Evolutionary conservation across 2,888 invertebrate species (phyloP).

Genomic region (Isoperla grammatica): DNA sequence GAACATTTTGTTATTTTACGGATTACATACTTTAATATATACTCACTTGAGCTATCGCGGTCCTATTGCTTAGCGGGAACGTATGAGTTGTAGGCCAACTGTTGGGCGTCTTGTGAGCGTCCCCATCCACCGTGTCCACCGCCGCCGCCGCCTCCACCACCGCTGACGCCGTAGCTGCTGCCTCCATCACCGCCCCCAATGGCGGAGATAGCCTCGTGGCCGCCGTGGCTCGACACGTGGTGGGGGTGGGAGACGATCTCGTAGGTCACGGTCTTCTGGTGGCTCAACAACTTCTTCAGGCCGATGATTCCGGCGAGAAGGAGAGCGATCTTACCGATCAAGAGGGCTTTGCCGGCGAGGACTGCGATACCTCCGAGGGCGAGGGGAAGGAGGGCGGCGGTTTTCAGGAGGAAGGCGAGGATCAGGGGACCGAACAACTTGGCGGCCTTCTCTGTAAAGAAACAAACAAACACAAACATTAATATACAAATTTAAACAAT

Average conservation of each 20-base stretch:
- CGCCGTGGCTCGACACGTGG: slow-evolving; percentile 63
- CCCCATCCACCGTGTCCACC: slow-evolving; percentile 64
- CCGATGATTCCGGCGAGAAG: slow-evolving; percentile 79
- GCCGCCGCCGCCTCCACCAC: slow-evolving; percentile 59
- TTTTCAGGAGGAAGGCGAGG: slow-evolving; percentile 68
- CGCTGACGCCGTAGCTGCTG: slow-evolving; percentile 47
- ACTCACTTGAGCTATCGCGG: too few species aligned
- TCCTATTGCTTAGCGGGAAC: slow-evolving; percentile 44
- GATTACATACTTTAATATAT: too few species aligned
- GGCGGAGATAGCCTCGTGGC: slow-evolving; percentile 55
- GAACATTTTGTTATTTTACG: too few species aligned
- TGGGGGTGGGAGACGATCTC: slow-evolving; percentile 83
- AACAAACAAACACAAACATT: not conserved
- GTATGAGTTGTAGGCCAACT: slow-evolving; percentile 73
- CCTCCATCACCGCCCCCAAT: slow-evolving; percentile 51
- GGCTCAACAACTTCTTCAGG: slow-evolving; percentile 68
- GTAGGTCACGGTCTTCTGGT: slow-evolving; percentile 81
- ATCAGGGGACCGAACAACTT: slow-evolving; percentile 73
- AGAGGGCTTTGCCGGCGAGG: slow-evolving; percentile 78
- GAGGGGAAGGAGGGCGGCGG: slow-evolving; percentile 71
- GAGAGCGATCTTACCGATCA: slow-evolving; percentile 79
- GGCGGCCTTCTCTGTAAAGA: slow-evolving; percentile 54
- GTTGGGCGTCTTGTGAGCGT: slow-evolving; percentile 64
- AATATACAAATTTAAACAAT: too few species aligned
- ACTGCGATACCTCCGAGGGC: slow-evolving; percentile 76